phyloP scores from a whole-genome alignment of 2,888 invertebrate species.

The Amiota mariae region DNA sequence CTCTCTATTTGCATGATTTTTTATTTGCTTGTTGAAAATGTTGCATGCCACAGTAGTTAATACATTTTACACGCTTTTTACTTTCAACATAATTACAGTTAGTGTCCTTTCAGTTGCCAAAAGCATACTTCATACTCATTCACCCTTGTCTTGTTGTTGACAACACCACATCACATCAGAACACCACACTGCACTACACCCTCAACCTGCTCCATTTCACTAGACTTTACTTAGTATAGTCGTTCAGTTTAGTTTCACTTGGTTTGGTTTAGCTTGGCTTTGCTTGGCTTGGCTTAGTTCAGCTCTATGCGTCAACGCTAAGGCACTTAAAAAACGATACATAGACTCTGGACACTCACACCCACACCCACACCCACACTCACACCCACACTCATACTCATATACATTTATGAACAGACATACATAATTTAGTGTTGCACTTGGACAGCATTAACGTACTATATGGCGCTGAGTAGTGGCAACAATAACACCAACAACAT shows the following conservation, averaged over 20 bases:
- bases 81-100: slow-evolving; percentile 65
- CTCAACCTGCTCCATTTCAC: no score
- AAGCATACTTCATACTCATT: slow-evolving; percentile 29
- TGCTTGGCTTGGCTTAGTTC: neutral
- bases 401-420: slow-evolving; percentile 27
- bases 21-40: slow-evolving; percentile 25
- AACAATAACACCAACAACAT: neutral
- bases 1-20: neutral
- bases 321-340: slow-evolving; percentile 16
- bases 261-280: neutral
- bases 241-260: neutral
- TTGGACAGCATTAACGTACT: slow-evolving; percentile 61
- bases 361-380: slow-evolving; percentile 17
- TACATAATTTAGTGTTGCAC: slow-evolving; percentile 64
- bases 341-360: slow-evolving; percentile 33
- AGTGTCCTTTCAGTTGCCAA: slow-evolving; percentile 39
- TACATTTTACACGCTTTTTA: slow-evolving; percentile 60
- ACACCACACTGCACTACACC: slow-evolving; percentile 55
- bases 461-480: slow-evolving; percentile 18
- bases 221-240: neutral
- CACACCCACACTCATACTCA: no score
- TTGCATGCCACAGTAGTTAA: slow-evolving; percentile 55
- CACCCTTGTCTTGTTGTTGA: slow-evolving; percentile 41
- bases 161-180: slow-evolving; percentile 51
- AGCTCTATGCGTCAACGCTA: neutral